Conservation (phyloP, 1,140 invertebrate genomes). For the Papilio xuthus region DNA sequence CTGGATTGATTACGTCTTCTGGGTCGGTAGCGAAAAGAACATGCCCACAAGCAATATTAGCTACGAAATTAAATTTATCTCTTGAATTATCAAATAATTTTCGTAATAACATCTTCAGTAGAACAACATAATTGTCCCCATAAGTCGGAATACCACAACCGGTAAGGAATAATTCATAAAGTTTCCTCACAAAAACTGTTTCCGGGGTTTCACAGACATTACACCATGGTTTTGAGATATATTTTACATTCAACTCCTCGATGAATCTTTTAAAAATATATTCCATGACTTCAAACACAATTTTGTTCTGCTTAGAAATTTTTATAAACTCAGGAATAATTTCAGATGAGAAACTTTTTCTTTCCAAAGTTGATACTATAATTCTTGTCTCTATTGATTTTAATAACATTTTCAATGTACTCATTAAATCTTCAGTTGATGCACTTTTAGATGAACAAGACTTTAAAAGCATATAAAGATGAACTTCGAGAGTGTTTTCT, state of each 20-base stretch:
- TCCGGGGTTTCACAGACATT: slow-evolving; percentile 63
- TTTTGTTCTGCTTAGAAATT: slow-evolving; percentile 61
- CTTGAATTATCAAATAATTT: slow-evolving; percentile 68
- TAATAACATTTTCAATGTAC: slow-evolving; percentile 60
- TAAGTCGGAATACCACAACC: slow-evolving; percentile 67
- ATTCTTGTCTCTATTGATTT: slow-evolving; percentile 64
- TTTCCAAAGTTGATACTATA: slow-evolving; percentile 58
- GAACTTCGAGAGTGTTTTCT: slow-evolving; percentile 60
- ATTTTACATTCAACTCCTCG: slow-evolving; percentile 59
- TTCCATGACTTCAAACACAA: slow-evolving; percentile 72
- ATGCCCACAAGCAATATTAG: slow-evolving; percentile 77
- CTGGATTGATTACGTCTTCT: slow-evolving; percentile 70
- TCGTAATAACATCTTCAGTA: slow-evolving; percentile 70
- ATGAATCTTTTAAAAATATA: slow-evolving; percentile 71
- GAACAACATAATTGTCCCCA: slow-evolving; percentile 61
- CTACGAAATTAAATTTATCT: slow-evolving; percentile 80
- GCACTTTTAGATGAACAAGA: slow-evolving; percentile 58
- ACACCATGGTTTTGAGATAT: slow-evolving; percentile 71
- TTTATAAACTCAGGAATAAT: slow-evolving; percentile 68
- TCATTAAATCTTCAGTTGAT: slow-evolving; percentile 55
- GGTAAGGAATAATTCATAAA: slow-evolving; percentile 72
- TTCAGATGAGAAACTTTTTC: slow-evolving; percentile 54
- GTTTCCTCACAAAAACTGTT: slow-evolving; percentile 59
- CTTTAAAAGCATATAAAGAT: slow-evolving; percentile 66
- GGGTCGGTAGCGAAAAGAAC: slow-evolving; percentile 65